A percentile compares a stretch with the other conserved stretches of the same genome.
Evolutionary conservation across 2,113 vertebrate species (phyloP).

Genomic region (Abramis brama): DNA sequence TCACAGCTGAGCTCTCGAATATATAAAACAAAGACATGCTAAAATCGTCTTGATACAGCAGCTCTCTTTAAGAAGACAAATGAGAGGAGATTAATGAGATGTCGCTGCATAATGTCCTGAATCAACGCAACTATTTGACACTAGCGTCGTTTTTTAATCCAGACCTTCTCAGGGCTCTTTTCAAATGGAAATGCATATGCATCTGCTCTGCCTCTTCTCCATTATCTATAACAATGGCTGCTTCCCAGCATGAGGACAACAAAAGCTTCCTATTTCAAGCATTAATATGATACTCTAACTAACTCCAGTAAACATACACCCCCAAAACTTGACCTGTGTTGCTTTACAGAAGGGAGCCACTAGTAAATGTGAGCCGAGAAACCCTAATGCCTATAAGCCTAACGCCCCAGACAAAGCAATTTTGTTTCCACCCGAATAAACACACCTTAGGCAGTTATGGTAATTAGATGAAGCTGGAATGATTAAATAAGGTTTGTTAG

Average conservation of each 20-base stretch:
- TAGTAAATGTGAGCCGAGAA: neutral
- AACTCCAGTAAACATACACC: neutral
- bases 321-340: neutral
- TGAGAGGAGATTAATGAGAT: constrained; percentile 38
- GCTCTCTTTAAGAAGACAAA: constrained; percentile 23
- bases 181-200: constrained; percentile 51
- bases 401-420: neutral
- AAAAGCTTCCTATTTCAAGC: neutral
- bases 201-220: constrained; percentile 29
- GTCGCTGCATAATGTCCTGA: constrained; percentile 24
- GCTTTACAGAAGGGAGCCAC: neutral
- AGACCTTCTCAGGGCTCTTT: constrained; percentile 36
- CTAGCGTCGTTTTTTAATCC: constrained; percentile 38
- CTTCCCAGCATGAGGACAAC: neutral
- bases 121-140: constrained; percentile 36
- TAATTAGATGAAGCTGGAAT: constrained; percentile 11
- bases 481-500: neutral
- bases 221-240: constrained; percentile 35
- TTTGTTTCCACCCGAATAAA: neutral
- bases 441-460: neutral
- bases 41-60: neutral
- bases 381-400: neutral
- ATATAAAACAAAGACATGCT: neutral
- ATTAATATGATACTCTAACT: constrained; percentile 16
- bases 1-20: neutral